Percentiles rank a stretch among this genome's conserved stretches.
Evolutionary conservation across 1,140 invertebrate genomes (phyloP).

Genomic region (Tetramorium alpestre): DNA sequence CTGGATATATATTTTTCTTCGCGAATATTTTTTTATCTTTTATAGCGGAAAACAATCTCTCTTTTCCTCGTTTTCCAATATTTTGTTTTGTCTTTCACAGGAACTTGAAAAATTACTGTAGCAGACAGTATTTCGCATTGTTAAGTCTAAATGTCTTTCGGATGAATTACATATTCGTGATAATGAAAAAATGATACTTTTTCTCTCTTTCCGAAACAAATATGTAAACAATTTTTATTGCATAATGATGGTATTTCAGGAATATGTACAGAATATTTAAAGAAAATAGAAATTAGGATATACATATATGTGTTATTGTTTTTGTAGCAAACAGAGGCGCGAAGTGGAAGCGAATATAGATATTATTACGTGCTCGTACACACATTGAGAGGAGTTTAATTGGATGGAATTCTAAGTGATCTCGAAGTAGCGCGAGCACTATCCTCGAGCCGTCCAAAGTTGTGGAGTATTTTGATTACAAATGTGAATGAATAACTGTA

Average conservation of each 20-base stretch:
- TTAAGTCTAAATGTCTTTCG: neutral
- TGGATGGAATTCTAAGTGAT: constrained; percentile 8
- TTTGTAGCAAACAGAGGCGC: neutral
- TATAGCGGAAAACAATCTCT: neutral
- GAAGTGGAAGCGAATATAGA: constrained; percentile 3
- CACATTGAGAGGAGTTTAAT: constrained; percentile 31
- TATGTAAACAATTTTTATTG: constrained; percentile 6
- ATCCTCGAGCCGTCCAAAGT: neutral
- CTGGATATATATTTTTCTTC: neutral
- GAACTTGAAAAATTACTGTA: neutral
- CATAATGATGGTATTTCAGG: neutral
- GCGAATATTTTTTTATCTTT: neutral
- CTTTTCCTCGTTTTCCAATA: neutral
- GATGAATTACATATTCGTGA: neutral
- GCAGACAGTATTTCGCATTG: neutral
- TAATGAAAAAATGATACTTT: neutral
- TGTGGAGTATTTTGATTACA: neutral
- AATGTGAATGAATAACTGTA: neutral
- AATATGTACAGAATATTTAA: neutral
- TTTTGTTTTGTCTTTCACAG: neutral
- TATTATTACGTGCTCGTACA: constrained; percentile 17
- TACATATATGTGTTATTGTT: neutral
- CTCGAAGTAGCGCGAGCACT: neutral
- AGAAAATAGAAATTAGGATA: neutral
- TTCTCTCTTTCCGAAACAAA: neutral